These are phyloP conservation scores for Ceratotherium simum DNA, from an alignment of 2,113 vertebrate genomes.

Conservation along the genomic window DNA sequence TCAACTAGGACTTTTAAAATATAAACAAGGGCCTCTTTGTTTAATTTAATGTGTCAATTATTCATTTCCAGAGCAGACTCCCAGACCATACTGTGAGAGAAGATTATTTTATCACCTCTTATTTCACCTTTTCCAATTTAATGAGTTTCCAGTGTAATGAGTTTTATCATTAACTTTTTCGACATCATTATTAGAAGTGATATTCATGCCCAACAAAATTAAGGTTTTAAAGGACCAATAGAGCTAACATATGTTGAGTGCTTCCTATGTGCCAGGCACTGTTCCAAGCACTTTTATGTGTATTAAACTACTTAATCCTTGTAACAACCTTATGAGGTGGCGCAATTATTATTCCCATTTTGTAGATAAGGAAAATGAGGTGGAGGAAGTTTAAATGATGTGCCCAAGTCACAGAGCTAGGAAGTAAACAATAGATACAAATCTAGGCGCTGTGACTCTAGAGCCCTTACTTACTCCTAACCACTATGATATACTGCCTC, in stretches of 20 bases:
- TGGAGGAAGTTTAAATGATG: slow-evolving; percentile 40
- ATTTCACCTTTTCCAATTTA: slow-evolving; percentile 69
- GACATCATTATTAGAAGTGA: slow-evolving; percentile 52
- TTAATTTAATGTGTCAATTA: slow-evolving; percentile 72
- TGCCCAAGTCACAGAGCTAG: slow-evolving; percentile 16
- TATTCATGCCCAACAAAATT: slow-evolving; percentile 63
- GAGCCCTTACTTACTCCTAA: slow-evolving; percentile 2
- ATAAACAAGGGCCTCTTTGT: slow-evolving; percentile 58
- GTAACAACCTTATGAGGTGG: slow-evolving; percentile 36
- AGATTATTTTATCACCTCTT: slow-evolving; percentile 70
- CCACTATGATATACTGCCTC: neutral
- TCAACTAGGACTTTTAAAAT: slow-evolving; percentile 68
- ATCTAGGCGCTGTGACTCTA: neutral
- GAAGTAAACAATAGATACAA: slow-evolving; percentile 53
- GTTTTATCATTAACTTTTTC: slow-evolving; percentile 66
- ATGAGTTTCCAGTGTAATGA: slow-evolving; percentile 68
- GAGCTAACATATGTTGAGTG: slow-evolving; percentile 46
- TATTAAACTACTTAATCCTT: slow-evolving; percentile 60
- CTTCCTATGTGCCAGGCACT: slow-evolving; percentile 17
- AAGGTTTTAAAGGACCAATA: slow-evolving; percentile 68
- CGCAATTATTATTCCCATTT: slow-evolving; percentile 27
- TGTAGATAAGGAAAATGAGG: slow-evolving; percentile 49
- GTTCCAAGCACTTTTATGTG: slow-evolving; percentile 56
- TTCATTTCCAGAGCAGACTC: slow-evolving; percentile 66
- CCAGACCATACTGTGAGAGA: slow-evolving; percentile 52